These are phyloP conservation scores for Sebastiscus albofasciatus DNA, from an alignment of 2,797 vertebrate species.

Conservation along the genomic window DNA sequence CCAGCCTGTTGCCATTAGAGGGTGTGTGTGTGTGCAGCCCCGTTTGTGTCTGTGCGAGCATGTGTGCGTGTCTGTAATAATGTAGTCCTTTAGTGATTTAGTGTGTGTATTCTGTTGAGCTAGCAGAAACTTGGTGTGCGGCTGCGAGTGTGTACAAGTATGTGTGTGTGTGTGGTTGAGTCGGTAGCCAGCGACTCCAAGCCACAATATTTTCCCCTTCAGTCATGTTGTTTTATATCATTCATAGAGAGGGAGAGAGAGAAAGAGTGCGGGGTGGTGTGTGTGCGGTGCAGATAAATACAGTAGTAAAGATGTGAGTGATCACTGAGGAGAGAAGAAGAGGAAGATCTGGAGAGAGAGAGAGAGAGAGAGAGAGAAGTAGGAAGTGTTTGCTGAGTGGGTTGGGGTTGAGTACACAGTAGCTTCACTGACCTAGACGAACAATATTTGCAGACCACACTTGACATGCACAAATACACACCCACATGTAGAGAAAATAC, in stretches of 20 bases:
- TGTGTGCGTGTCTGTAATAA: constrained; percentile 71
- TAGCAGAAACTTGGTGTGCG: constrained; percentile 72
- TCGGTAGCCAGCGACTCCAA: constrained; percentile 70
- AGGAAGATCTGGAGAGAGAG: constrained; percentile 16
- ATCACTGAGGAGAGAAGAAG: constrained; percentile 28
- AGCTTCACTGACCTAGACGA: constrained; percentile 75
- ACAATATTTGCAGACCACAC: constrained; percentile 80
- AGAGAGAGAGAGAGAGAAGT: background rate
- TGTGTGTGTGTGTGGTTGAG: constrained; percentile 58
- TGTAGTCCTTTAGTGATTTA: constrained; percentile 78
- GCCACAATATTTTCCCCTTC: constrained; percentile 80
- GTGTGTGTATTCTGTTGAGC: constrained; percentile 79
- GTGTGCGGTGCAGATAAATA: constrained; percentile 57
- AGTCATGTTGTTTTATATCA: constrained; percentile 79
- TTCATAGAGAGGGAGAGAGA: constrained; percentile 55
- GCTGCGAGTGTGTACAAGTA: constrained; percentile 26
- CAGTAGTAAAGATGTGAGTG: constrained; percentile 49
- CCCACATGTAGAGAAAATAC: constrained; percentile 55
- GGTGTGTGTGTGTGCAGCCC: constrained; percentile 33
- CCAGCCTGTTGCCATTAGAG: constrained; percentile 77
- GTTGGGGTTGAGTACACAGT: constrained; percentile 77
- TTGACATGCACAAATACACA: constrained; percentile 80
- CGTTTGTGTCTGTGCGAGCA: constrained; percentile 26
- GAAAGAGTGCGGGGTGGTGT: constrained; percentile 34
- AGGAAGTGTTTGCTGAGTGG: constrained; percentile 75